phyloP scores from a whole-genome alignment of 2,113 vertebrate genomes.

The Corythaeola cristata region DNA sequence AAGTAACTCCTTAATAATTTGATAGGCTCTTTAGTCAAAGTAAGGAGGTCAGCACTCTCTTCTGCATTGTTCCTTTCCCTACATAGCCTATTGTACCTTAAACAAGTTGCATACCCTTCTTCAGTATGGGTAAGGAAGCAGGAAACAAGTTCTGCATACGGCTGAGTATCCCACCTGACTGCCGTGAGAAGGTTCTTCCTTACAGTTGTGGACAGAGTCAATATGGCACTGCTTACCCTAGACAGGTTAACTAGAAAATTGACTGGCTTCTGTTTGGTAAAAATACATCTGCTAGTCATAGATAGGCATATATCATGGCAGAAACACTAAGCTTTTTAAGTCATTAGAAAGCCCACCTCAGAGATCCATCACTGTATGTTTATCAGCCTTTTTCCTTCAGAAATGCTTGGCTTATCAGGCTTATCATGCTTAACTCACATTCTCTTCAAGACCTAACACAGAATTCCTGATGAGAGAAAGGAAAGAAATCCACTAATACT shows the following conservation, averaged over 20 bases:
- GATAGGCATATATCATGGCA: neutral
- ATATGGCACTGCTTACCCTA: neutral
- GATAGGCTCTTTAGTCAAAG: neutral
- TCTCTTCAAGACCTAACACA: neutral
- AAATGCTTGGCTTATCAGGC: neutral
- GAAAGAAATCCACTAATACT: neutral
- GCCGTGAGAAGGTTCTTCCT: neutral
- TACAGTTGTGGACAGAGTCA: neutral
- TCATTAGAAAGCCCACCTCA: neutral
- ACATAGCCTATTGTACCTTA: neutral
- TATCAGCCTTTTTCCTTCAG: neutral
- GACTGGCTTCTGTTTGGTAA: neutral
- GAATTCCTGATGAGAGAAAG: neutral
- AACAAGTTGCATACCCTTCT: neutral
- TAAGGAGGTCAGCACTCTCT: neutral
- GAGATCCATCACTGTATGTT: neutral
- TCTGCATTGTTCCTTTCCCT: neutral
- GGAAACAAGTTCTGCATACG: neutral
- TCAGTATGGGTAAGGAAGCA: neutral
- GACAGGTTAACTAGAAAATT: neutral
- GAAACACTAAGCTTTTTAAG: neutral
- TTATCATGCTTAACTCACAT: neutral
- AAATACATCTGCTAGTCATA: neutral
- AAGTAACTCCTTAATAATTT: neutral
- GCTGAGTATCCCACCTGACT: neutral